phyloP scores from a whole-genome alignment of 2,797 vertebrate genomes.

The Malurus splendens region DNA sequence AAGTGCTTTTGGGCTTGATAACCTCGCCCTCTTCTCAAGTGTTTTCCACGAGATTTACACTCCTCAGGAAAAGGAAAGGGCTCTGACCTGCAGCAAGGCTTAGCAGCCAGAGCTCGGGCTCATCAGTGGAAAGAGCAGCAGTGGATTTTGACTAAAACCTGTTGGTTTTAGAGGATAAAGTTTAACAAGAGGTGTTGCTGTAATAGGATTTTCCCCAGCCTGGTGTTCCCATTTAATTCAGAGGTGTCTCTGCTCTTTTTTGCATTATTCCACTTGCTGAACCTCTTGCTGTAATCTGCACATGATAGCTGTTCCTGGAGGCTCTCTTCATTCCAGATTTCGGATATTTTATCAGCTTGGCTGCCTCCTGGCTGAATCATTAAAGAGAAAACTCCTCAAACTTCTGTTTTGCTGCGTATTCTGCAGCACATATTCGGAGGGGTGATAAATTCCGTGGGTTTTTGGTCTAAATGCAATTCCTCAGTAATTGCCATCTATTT shows the following conservation, averaged over 20 bases:
- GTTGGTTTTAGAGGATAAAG: background rate
- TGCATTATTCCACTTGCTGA: background rate
- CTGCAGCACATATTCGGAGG: background rate
- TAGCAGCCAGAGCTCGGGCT: background rate
- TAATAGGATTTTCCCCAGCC: background rate
- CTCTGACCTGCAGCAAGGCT: background rate
- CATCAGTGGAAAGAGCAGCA: background rate
- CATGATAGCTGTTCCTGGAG: background rate
- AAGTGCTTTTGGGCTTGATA: background rate
- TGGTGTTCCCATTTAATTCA: background rate
- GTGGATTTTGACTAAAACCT: background rate
- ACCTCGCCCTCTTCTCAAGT: background rate
- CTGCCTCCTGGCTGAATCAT: background rate
- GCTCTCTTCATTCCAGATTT: background rate
- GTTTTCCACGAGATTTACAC: background rate
- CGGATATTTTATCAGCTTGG: background rate
- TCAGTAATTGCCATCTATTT: conserved; percentile 22
- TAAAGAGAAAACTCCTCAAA: background rate
- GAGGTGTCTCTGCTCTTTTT: background rate
- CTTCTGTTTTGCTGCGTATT: background rate
- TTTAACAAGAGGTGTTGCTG: background rate
- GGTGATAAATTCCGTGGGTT: background rate
- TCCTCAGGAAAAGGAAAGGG: background rate
- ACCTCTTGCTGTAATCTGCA: background rate
- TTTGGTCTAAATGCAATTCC: conserved; percentile 16